These are phyloP conservation scores for Heliconius hermathena DNA, from an alignment of 1,140 invertebrate species.

Conservation along the genomic window DNA sequence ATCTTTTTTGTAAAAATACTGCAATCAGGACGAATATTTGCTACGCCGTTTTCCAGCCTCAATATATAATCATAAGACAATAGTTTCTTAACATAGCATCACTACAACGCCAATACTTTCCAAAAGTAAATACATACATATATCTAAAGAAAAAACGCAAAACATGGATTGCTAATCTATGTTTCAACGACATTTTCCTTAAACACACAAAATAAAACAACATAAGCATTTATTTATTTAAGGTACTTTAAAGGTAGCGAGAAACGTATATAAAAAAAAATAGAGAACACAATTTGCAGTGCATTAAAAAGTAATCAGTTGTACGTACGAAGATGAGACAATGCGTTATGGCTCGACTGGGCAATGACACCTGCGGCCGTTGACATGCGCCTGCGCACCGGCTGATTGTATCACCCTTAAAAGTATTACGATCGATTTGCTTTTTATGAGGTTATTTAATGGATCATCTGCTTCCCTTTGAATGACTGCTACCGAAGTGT, in stretches of 20 bases:
- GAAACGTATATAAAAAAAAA: slow-evolving; percentile 11
- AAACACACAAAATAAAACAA: slow-evolving; percentile 4
- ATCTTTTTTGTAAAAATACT: too few relatives aligned
- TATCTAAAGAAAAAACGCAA: background rate
- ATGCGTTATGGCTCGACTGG: slow-evolving; percentile 52
- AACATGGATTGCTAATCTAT: too few relatives aligned
- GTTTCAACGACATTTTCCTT: background rate
- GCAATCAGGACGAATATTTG: too few relatives aligned
- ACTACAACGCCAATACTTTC: too few relatives aligned
- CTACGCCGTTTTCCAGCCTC: too few relatives aligned
- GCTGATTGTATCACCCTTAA: slow-evolving; percentile 24
- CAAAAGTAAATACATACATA: too few relatives aligned
- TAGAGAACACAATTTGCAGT: slow-evolving; percentile 29
- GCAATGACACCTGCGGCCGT: slow-evolving; percentile 72
- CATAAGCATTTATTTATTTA: slow-evolving; percentile 17
- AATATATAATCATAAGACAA: too few relatives aligned
- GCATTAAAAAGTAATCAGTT: slow-evolving; percentile 39
- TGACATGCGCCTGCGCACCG: slow-evolving; percentile 62
- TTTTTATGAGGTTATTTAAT: background rate
- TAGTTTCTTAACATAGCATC: too few relatives aligned
- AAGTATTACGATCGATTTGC: slow-evolving; percentile 25
- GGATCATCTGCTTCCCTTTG: slow-evolving; percentile 2
- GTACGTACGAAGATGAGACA: slow-evolving; percentile 48
- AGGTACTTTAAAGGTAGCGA: slow-evolving; percentile 15
- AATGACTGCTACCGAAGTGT: background rate